phyloP scores from a whole-genome alignment of 1,140 invertebrate species.

The Rhizoglyphus robini region DNA sequence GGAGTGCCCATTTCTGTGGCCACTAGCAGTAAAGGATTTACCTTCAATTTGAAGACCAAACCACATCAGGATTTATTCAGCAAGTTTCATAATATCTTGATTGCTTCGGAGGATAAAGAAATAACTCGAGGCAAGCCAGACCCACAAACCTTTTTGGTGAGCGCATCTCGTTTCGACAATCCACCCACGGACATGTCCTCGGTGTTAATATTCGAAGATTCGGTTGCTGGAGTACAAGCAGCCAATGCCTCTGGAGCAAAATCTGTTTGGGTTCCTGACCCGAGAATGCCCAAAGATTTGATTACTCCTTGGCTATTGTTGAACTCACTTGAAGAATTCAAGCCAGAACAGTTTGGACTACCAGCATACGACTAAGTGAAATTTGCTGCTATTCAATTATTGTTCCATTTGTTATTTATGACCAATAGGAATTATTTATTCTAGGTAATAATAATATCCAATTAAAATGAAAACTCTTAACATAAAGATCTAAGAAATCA shows the following conservation, averaged over 20 bases:
- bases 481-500: too few species aligned
- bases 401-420: too few species aligned
- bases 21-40: constrained; percentile 3
- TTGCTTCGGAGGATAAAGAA: constrained; percentile 21
- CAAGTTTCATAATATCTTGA: constrained; percentile 22
- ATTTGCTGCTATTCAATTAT: too few species aligned
- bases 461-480: too few species aligned
- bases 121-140: constrained; percentile 21
- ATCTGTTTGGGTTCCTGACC: constrained; percentile 20
- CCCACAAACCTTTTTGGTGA: constrained; percentile 21
- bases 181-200: not conserved
- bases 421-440: too few species aligned
- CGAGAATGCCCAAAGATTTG: not conserved
- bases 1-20: constrained; percentile 22
- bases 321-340: constrained; percentile 22
- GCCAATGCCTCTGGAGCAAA: constrained; percentile 22
- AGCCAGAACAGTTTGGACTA: constrained; percentile 23
- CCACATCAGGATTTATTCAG: constrained; percentile 16
- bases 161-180: constrained; percentile 4
- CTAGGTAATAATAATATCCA: too few species aligned
- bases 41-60: constrained; percentile 16
- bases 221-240: constrained; percentile 18
- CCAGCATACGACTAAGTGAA: constrained; percentile 11
- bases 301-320: constrained; percentile 3
- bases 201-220: constrained; percentile 24